Base-by-base conservation (phyloP, 2,797 vertebrate species). In the Coreius guichenoti region DNA sequence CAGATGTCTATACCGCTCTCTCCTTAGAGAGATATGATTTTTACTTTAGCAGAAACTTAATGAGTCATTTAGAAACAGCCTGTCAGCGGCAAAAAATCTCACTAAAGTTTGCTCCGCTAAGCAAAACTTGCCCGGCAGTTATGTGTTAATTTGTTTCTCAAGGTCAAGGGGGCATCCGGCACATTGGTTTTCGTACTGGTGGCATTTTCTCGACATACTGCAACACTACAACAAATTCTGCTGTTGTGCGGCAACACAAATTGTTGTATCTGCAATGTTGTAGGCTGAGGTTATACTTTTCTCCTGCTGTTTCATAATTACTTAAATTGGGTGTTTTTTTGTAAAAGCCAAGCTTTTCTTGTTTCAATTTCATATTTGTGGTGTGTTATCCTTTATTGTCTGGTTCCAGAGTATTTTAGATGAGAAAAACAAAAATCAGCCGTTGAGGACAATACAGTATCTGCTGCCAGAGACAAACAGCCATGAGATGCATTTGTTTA, bases 111-210 rank as follows among this genome's bases (percentile, higher is more conserved):
- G 76, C 56, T 39, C 81, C 31, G 23, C 82, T 63, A 84, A 84
- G 81, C 77, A 86, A 87, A 82, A 86, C 77, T 49, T 33, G 61
- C 76, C 73, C 51, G 61, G 81, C 80, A 83, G 67, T 89, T 89
- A 51, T 54, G 39, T 81, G 81, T 80, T 86, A 78, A 86, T 84
- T 85, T 75, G 31, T 84, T 84, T 74, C 82, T 78, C 63, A 68
- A 85, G 76, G 87, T 80, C 80, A 85, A 16, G 67, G 33, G 78
- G 45, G 58, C 58, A 88, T 56, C 39, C 65, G 51, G 39, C 82
- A 51, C 80, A 87, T 81, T 54, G 43, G 31, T 83, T 81, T 83
- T 81, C 63, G 9, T 87, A 63, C 51, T 63, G 68, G 47, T 83
- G 58, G 61, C 77, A 84, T 80, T 87, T 87, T 79, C 56, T 67